Evolutionary conservation across 2,888 invertebrate species (phyloP).

Genomic region (Eupeodes latifasciatus): DNA sequence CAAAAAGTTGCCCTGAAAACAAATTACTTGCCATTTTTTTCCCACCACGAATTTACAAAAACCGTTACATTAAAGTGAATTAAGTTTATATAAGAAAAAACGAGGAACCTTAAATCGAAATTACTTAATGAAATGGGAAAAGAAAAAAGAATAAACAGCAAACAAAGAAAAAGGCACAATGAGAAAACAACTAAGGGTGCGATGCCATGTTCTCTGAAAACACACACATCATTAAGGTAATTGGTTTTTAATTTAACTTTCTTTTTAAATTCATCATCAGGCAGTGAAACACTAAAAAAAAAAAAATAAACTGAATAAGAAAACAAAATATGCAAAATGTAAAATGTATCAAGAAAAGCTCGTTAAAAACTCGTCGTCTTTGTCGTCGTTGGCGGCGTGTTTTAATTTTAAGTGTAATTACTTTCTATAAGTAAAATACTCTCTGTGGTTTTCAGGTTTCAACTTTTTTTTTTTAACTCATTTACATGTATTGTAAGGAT

Average conservation of each 20-base stretch:
- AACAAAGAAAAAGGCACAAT: not conserved
- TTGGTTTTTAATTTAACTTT: constrained; percentile 5
- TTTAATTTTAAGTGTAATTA: not conserved
- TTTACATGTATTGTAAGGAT: too few species aligned
- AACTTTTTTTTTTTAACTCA: too few species aligned
- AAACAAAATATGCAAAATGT: not conserved
- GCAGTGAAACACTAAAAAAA: not conserved
- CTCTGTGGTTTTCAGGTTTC: too few species aligned
- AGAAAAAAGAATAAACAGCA: not conserved
- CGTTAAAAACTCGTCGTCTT: not conserved
- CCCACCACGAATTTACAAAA: too few species aligned
- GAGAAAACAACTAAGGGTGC: not conserved
- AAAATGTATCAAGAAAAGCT: not conserved
- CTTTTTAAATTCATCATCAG: not conserved
- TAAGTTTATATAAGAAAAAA: too few species aligned
- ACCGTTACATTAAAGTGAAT: too few species aligned
- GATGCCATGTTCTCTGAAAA: not conserved
- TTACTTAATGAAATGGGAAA: not conserved
- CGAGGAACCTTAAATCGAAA: not conserved
- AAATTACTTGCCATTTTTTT: too few species aligned
- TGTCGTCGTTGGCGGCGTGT: not conserved
- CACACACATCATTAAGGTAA: not conserved
- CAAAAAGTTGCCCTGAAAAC: too few species aligned
- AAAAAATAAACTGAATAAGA: too few species aligned
- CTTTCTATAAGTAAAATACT: too few species aligned